phyloP scores from a whole-genome alignment of 2,113 vertebrate genomes.

The Oriolus oriolus region DNA sequence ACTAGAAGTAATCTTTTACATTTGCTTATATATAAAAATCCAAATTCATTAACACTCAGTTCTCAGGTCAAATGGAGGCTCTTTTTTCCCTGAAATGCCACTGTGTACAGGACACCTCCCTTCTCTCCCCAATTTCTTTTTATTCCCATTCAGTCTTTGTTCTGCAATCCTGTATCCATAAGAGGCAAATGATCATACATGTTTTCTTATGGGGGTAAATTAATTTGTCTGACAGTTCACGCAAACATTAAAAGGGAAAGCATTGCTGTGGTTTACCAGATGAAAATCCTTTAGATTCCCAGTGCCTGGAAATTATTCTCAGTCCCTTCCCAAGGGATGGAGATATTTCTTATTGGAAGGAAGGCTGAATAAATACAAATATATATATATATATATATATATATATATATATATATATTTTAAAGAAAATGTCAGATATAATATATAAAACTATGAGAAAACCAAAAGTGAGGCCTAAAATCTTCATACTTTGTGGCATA shows the following conservation, averaged over 20 bases:
- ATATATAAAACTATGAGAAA: neutral
- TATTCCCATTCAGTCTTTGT: accelerated
- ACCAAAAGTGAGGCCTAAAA: neutral
- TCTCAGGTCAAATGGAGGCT: neutral
- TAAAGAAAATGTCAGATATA: neutral
- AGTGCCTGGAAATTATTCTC: neutral
- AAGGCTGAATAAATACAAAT: neutral
- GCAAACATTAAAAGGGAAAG: neutral
- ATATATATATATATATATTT: neutral
- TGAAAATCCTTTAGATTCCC: neutral
- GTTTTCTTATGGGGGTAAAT: neutral
- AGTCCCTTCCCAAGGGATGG: neutral
- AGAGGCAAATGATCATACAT: neutral
- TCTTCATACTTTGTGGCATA: neutral
- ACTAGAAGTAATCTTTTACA: neutral
- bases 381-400: neutral
- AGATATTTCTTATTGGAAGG: neutral
- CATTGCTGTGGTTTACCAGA: neutral
- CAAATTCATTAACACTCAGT: neutral
- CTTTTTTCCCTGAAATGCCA: neutral
- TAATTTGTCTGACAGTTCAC: neutral
- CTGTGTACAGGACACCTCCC: neutral
- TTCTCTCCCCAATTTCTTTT: neutral
- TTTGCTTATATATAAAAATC: neutral
- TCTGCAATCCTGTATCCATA: neutral